phyloP scores from a whole-genome alignment of 2,113 vertebrate genomes.

The Ctenomys sociabilis region DNA sequence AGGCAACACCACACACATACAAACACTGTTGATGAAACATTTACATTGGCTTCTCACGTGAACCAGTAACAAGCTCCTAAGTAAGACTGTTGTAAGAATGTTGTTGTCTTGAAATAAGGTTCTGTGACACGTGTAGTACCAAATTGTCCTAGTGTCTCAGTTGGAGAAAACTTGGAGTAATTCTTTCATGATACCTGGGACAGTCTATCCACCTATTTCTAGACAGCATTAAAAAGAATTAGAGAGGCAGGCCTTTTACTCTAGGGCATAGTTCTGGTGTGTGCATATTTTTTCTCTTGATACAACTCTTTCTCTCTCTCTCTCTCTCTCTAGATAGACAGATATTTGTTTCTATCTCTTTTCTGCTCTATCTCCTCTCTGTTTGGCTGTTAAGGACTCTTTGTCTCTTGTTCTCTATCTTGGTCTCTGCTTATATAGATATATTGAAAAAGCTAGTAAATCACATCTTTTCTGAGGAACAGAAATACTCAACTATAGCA shows the following conservation, averaged over 20 bases:
- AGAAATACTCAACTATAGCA: neutral
- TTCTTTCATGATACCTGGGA: neutral
- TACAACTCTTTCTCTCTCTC: neutral
- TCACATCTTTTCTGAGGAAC: neutral
- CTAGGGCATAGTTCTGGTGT: neutral
- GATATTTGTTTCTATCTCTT: neutral
- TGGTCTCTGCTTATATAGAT: neutral
- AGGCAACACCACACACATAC: neutral
- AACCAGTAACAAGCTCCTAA: neutral
- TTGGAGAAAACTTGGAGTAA: neutral
- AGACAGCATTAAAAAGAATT: neutral
- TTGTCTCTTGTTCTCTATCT: neutral
- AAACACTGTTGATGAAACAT: neutral
- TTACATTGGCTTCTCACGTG: neutral
- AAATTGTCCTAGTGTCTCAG: neutral
- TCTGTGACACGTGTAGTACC: neutral
- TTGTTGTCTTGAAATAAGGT: constrained; percentile 15
- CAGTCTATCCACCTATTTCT: neutral
- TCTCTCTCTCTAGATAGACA: no score
- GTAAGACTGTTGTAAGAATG: constrained; percentile 15
- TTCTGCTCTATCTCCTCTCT: neutral
- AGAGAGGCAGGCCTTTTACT: neutral
- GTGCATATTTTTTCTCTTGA: neutral
- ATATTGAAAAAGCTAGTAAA: neutral
- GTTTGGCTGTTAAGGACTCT: neutral